These are phyloP conservation scores for Cephus pulcher DNA, from an alignment of 2,888 invertebrate genomes.

Conservation along the genomic window DNA sequence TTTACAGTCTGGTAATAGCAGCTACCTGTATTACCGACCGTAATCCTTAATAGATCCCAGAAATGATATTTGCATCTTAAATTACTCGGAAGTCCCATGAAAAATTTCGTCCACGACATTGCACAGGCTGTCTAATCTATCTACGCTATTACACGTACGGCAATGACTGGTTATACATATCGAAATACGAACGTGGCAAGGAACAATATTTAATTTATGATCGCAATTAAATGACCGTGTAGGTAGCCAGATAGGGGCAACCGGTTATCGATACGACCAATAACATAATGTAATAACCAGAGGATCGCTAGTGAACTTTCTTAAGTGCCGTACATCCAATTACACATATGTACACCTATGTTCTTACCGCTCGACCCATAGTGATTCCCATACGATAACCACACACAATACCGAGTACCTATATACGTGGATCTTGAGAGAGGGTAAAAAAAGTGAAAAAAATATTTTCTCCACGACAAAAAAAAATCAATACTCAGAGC, in stretches of 20 bases:
- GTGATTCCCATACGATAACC: background rate
- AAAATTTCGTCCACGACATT: background rate
- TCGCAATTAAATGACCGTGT: constrained; percentile 35
- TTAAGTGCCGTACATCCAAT: background rate
- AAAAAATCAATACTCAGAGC: background rate
- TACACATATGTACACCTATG: background rate
- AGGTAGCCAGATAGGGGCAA: constrained; percentile 7
- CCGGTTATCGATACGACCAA: constrained; percentile 6
- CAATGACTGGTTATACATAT: constrained; percentile 19
- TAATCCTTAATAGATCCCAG: background rate
- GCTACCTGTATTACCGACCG: background rate
- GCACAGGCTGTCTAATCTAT: constrained; percentile 28
- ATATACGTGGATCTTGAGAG: background rate
- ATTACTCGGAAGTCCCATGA: background rate
- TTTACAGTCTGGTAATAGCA: background rate
- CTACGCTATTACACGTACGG: constrained; percentile 7
- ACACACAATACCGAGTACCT: background rate
- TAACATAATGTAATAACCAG: constrained; percentile 1
- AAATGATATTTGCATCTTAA: constrained; percentile 18
- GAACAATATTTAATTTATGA: constrained; percentile 41
- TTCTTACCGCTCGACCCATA: background rate
- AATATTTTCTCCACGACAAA: background rate
- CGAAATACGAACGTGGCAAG: constrained; percentile 21
- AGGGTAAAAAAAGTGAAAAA: no score
- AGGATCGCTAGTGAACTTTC: background rate